Conservation (phyloP, 2,888 invertebrate species). For the Aleiodes alternator region DNA sequence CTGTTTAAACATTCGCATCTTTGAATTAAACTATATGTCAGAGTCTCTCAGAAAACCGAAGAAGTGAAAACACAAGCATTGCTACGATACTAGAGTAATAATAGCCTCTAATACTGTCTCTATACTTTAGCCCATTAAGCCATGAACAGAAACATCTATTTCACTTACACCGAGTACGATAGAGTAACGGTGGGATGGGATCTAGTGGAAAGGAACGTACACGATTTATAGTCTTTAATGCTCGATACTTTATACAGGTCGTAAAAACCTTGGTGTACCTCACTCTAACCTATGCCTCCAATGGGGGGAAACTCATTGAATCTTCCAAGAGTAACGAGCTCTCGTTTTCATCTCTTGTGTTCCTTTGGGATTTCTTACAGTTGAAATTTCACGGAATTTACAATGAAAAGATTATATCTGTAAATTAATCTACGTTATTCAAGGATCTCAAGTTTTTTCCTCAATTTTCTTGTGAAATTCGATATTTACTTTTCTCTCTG, state of each 20-base stretch:
- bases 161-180: constrained; percentile 61
- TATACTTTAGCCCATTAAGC: constrained; percentile 57
- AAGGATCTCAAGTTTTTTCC: too few relatives aligned
- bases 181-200: not conserved
- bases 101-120: constrained; percentile 48
- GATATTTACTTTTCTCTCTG: too few relatives aligned
- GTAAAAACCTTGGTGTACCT: constrained; percentile 57
- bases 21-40: too few relatives aligned
- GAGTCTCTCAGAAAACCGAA: too few relatives aligned
- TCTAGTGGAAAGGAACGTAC: constrained; percentile 58
- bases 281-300: constrained; percentile 7
- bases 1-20: too few relatives aligned
- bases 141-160: constrained; percentile 64
- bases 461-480: too few relatives aligned
- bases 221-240: constrained; percentile 66
- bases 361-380: constrained; percentile 1
- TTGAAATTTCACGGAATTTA: constrained; percentile 5
- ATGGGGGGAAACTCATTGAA: constrained; percentile 29
- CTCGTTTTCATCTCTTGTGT: constrained; percentile 22
- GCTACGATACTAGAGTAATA: not conserved
- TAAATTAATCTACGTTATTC: too few relatives aligned
- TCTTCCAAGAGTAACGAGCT: constrained; percentile 33
- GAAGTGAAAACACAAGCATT: too few relatives aligned
- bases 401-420: not conserved
- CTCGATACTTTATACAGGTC: constrained; percentile 65